Percentiles rank a stretch among this genome's conserved stretches.
Evolutionary conservation across 2,888 invertebrate species (phyloP).

Genomic region (Idaea dimidiata): DNA sequence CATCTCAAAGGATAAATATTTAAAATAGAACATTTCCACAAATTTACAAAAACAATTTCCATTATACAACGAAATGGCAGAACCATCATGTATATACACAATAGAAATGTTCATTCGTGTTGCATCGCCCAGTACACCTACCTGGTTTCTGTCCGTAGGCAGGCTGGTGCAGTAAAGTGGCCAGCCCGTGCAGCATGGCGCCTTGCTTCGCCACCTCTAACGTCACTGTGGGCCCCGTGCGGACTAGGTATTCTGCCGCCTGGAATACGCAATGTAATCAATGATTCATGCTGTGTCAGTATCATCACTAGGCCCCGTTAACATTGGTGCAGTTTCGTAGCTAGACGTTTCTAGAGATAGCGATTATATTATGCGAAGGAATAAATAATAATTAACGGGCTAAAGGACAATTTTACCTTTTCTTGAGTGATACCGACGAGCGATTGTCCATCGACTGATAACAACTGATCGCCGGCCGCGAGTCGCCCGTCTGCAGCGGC

Average conservation of each 20-base stretch:
- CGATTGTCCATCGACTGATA: conserved; percentile 98
- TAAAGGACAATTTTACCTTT: conserved; percentile 63
- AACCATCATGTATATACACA: too few relatives aligned
- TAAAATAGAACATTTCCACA: too few relatives aligned
- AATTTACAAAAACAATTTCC: too few relatives aligned
- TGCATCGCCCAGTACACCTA: conserved; percentile 20
- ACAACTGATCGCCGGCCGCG: conserved; percentile 97
- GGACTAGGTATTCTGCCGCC: conserved; percentile 97
- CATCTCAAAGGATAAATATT: too few relatives aligned
- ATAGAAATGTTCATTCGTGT: too few relatives aligned
- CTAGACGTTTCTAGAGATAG: too few relatives aligned
- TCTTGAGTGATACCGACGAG: conserved; percentile 92
- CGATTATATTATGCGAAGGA: not conserved
- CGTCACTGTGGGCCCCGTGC: conserved; percentile 95
- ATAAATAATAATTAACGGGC: not conserved
- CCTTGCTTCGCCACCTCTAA: conserved; percentile 99
- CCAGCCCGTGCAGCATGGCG: conserved; percentile 97
- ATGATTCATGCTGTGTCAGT: too few relatives aligned
- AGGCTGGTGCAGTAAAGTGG: conserved; percentile 94
- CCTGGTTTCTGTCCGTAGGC: conserved; percentile 67
- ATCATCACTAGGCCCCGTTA: too few relatives aligned
- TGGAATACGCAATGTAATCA: conserved; percentile 66
- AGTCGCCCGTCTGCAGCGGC: conserved; percentile 96
- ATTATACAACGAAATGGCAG: too few relatives aligned
- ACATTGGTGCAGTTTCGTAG: too few relatives aligned